phyloP scores from a whole-genome alignment of 1,140 invertebrate species.

The Drosophila ohnishii region DNA sequence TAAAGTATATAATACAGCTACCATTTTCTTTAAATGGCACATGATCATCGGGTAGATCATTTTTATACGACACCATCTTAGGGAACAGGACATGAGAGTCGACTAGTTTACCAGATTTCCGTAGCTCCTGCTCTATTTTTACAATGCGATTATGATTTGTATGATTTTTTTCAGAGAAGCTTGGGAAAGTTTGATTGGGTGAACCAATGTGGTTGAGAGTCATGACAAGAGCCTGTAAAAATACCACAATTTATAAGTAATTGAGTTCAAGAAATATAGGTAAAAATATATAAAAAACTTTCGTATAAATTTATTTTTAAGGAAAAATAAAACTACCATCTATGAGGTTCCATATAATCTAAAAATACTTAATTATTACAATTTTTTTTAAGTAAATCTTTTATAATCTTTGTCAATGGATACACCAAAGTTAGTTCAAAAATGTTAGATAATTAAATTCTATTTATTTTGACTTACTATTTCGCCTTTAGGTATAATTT shows the following conservation, averaged over 20 bases:
- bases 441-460: too few relatives aligned
- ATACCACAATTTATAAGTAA: background rate
- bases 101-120: conserved; percentile 7
- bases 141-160: conserved; percentile 9
- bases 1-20: background rate
- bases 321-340: too few relatives aligned
- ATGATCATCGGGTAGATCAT: conserved; percentile 50
- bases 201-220: conserved; percentile 48
- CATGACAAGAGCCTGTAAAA: conserved; percentile 17
- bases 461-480: conserved; percentile 27
- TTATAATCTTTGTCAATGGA: too few relatives aligned
- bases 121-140: conserved; percentile 29
- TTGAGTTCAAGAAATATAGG: background rate
- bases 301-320: too few relatives aligned
- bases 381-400: too few relatives aligned
- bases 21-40: conserved; percentile 27
- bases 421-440: too few relatives aligned
- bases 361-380: too few relatives aligned
- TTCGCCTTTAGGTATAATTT: background rate
- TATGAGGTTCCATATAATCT: too few relatives aligned
- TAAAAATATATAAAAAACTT: background rate
- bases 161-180: conserved; percentile 16
- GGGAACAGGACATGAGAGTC: conserved; percentile 40
- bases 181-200: conserved; percentile 38
- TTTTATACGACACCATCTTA: conserved; percentile 9